These are phyloP conservation scores for Eurosta solidaginis DNA, from an alignment of 1,140 invertebrate genomes.

Conservation along the genomic window DNA sequence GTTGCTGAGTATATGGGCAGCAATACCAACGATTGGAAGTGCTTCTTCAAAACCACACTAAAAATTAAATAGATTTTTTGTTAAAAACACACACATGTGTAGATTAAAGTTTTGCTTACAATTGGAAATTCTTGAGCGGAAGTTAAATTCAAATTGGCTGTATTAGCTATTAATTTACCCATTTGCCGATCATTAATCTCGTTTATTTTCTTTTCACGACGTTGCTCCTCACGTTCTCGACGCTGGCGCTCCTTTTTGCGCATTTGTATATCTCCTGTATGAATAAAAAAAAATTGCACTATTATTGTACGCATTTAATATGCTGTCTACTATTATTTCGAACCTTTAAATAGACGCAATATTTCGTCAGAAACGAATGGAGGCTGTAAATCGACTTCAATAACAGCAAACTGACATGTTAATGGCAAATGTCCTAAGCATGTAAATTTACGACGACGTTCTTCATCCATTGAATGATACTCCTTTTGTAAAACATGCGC, in stretches of 20 bases:
- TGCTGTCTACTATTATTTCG: background rate
- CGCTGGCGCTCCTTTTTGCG: slow-evolving; percentile 68
- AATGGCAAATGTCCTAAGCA: slow-evolving; percentile 89
- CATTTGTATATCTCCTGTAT: slow-evolving; percentile 68
- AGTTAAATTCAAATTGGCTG: slow-evolving; percentile 65
- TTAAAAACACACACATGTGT: background rate
- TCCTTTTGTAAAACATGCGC: slow-evolving; percentile 84
- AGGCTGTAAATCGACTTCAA: slow-evolving; percentile 79
- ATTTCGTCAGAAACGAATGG: slow-evolving; percentile 73
- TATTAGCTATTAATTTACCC: slow-evolving; percentile 64
- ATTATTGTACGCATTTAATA: background rate
- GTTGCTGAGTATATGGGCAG: background rate
- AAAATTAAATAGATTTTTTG: background rate
- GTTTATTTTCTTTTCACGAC: slow-evolving; percentile 71
- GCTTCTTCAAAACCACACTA: slow-evolving; percentile 57
- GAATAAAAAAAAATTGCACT: background rate
- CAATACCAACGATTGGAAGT: background rate
- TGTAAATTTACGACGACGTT: slow-evolving; percentile 74
- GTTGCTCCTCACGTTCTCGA: slow-evolving; percentile 71
- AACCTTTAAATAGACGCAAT: slow-evolving; percentile 70
- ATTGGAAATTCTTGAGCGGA: slow-evolving; percentile 71
- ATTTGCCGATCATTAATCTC: slow-evolving; percentile 73
- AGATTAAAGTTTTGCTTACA: slow-evolving; percentile 39
- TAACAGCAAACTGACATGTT: slow-evolving; percentile 86
- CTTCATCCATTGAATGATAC: slow-evolving; percentile 80